Evolutionary conservation across 1,140 invertebrate genomes (phyloP).

Genomic region (Eriocheir sinensis): DNA sequence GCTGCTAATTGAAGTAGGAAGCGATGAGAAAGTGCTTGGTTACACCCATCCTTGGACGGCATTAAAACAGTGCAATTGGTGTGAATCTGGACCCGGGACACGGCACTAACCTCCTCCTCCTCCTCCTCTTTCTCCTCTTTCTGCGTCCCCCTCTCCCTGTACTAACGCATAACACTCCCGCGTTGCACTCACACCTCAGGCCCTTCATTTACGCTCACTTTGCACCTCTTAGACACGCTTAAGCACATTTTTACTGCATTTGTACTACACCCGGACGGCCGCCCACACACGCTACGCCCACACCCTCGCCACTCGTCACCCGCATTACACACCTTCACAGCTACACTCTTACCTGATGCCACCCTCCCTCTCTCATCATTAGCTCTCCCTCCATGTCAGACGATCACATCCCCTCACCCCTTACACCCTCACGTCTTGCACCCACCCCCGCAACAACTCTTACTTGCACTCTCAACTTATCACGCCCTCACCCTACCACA

Average conservation of each 20-base stretch:
- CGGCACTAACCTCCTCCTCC: constrained; percentile 16
- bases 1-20: constrained; percentile 73
- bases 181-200: no score
- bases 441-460: neutral
- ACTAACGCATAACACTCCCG: no score
- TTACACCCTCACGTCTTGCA: neutral
- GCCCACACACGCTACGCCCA: no score
- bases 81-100: constrained; percentile 63
- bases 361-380: no score
- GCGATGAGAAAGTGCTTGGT: constrained; percentile 72
- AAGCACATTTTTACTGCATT: no score
- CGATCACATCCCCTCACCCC: neutral
- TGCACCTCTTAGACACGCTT: no score
- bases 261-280: no score
- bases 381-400: neutral
- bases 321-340: no score
- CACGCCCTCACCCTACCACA: neutral
- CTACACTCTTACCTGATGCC: no score
- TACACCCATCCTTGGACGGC: constrained; percentile 63
- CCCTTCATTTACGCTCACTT: no score
- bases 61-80: constrained; percentile 71
- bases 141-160: neutral
- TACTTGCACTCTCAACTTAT: neutral
- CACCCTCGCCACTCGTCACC: no score
- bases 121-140: constrained; percentile 24